These are phyloP conservation scores for Hartigia nigra DNA, from an alignment of 2,888 invertebrate species.

Conservation along the genomic window DNA sequence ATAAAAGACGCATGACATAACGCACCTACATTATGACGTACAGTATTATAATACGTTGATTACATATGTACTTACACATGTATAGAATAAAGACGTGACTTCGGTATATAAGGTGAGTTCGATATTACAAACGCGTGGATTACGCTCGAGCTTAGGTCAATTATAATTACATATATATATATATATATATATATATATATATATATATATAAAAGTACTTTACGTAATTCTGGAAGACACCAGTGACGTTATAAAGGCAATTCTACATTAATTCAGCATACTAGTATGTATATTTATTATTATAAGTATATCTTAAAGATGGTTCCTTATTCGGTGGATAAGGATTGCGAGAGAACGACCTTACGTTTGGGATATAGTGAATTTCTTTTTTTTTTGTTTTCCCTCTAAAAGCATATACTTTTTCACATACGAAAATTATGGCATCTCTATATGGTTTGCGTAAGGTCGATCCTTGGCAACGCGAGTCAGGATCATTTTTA, in stretches of 20 bases:
- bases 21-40: neutral
- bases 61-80: neutral
- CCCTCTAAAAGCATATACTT: neutral
- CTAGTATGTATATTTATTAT: neutral
- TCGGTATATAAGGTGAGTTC: neutral
- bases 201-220: neutral
- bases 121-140: neutral
- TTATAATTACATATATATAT: neutral
- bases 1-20: slow-evolving; percentile 7
- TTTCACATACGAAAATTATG: neutral
- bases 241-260: neutral
- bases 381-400: neutral
- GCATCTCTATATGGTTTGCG: neutral
- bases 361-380: neutral
- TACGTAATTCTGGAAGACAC: neutral
- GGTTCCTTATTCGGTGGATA: neutral
- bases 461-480: neutral
- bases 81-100: neutral
- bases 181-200: neutral
- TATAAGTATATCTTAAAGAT: neutral
- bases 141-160: neutral
- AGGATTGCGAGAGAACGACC: neutral
- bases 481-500: neutral
- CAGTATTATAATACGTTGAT: neutral
- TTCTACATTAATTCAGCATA: neutral